These are phyloP conservation scores for Arnoldichthys spilopterus DNA, from an alignment of 2,797 vertebrate species.

Conservation along the genomic window DNA sequence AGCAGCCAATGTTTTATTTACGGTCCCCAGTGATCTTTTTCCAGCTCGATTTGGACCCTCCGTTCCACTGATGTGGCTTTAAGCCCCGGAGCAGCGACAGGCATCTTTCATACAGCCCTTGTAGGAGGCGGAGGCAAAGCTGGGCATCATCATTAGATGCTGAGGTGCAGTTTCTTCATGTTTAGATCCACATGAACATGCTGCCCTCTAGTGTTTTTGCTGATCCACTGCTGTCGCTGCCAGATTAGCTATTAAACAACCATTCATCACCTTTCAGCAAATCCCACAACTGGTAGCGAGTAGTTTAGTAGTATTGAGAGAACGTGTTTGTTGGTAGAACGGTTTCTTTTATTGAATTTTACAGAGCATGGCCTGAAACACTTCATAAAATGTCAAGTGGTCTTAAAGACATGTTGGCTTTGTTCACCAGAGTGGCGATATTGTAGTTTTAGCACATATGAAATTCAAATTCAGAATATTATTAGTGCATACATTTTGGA, in stretches of 20 bases:
- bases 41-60: conserved; percentile 17
- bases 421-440: too few species aligned
- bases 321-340: neutral
- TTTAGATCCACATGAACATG: conserved; percentile 39
- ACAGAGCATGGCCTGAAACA: neutral
- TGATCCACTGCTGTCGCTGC: neutral
- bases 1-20: neutral
- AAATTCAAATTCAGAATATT: too few species aligned
- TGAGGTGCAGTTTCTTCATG: conserved; percentile 13
- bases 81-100: conserved; percentile 8
- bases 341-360: neutral
- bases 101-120: conserved; percentile 35
- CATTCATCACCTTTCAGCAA: neutral
- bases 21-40: neutral
- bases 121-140: conserved; percentile 15
- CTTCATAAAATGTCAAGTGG: too few species aligned
- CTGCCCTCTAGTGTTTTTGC: conserved; percentile 70
- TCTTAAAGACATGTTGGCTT: too few species aligned
- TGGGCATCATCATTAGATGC: conserved; percentile 23
- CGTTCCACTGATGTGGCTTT: conserved; percentile 31
- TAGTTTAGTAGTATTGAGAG: too few species aligned
- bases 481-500: too few species aligned
- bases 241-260: neutral
- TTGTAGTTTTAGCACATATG: too few species aligned
- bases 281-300: too few species aligned